phyloP scores from a whole-genome alignment of 2,888 invertebrate species.

The Epirrita christyi region DNA sequence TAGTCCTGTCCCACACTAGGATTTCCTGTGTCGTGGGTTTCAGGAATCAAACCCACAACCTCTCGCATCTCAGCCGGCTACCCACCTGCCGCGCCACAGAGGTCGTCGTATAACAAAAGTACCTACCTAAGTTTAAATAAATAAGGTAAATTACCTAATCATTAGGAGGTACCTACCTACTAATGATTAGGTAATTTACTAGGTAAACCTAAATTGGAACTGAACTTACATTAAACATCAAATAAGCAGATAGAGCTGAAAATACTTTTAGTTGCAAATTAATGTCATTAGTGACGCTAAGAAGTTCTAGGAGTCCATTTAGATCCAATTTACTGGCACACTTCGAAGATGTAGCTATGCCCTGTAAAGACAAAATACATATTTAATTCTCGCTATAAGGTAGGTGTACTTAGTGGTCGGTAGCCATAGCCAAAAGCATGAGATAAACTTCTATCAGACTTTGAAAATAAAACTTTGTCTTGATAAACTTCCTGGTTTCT shows the following conservation, averaged over 20 bases:
- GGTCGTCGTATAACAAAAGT: too few species aligned
- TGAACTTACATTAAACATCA: slow-evolving; percentile 60
- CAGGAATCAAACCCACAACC: too few species aligned
- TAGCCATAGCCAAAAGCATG: background rate
- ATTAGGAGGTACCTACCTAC: background rate
- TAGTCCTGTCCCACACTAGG: too few species aligned
- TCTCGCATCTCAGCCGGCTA: too few species aligned
- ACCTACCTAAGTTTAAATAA: background rate
- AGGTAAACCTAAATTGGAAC: background rate
- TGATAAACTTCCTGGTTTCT: slow-evolving; percentile 9
- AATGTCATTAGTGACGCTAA: slow-evolving; percentile 51
- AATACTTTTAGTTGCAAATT: slow-evolving; percentile 59
- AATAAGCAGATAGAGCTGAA: slow-evolving; percentile 55
- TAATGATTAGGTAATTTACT: too few species aligned
- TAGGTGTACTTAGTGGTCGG: too few species aligned
- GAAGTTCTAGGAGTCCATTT: slow-evolving; percentile 50
- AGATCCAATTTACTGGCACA: slow-evolving; percentile 46
- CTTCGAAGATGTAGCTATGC: slow-evolving; percentile 36
- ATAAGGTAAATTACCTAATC: background rate
- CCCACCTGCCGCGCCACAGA: too few species aligned
- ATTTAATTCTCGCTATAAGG: too few species aligned
- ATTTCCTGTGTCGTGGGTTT: too few species aligned
- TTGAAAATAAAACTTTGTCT: slow-evolving; percentile 14
- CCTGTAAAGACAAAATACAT: slow-evolving; percentile 35
- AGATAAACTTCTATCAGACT: background rate